Base-by-base conservation (phyloP, 2,888 invertebrate species). In the Andrena flavipes region DNA sequence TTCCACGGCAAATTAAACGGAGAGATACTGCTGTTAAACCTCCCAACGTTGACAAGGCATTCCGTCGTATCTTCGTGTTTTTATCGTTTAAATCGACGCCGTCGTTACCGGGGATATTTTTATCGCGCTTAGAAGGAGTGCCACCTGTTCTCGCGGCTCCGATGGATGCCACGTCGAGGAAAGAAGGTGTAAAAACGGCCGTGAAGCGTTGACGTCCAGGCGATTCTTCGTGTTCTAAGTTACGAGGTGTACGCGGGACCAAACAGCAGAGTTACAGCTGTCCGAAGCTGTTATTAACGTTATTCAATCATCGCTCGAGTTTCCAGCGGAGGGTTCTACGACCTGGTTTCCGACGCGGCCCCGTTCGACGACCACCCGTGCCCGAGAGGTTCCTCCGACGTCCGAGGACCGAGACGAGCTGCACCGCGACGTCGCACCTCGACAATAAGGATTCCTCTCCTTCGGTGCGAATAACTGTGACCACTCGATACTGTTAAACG, bases 201-300 rank as follows among this genome's bases (percentile, higher is more conserved):
- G 54, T n/a, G 65, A 56, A 54, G 65, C 70, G 54, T 80, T 30
- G 74, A 70, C 79, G 79, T 54, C 26, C 64, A 1, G 30, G 20
- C 62, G 70, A 74, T 80, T 71, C 62, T 69, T 69, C 51, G 30
- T 13, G 35, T 7, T 26, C 26, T n/a, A 64, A 76, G 82, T 79
- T 84, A 83, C 82, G 82, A 85, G 82, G 81, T 84, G 69, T 54
- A 35, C 77, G 75, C 71, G 80, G n/a, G 51, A 63, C 75, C 7
- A 26, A 70, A 63, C 64, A 75, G 68, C 73, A 33, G 76, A 87
- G 88, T 87, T 90, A 89, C 87, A 84, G 84, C 85, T 74, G 78
- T n/a, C 81, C 86, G 77, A 84, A 87, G 89, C 85, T 90, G 88
- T 91, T 89, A 90, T 91, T 90, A 91, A 85, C 88, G 90, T 91